These are phyloP conservation scores for Abscondita cerata DNA, from an alignment of 2,888 invertebrate genomes.

Conservation along the genomic window DNA sequence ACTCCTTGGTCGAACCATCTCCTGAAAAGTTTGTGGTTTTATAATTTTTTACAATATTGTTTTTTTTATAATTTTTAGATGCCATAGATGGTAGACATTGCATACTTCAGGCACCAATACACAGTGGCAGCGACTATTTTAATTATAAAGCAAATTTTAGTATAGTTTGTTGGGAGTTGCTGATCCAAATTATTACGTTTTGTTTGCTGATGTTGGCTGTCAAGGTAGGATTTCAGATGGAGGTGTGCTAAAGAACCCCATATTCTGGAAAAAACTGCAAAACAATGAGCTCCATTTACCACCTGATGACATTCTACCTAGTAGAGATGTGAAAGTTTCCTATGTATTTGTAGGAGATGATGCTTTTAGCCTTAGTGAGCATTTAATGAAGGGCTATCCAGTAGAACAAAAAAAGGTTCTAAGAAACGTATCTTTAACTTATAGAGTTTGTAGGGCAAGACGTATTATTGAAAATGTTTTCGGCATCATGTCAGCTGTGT, in stretches of 20 bases:
- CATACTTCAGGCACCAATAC: conserved; percentile 43
- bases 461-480: conserved; percentile 32
- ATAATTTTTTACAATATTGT: too few species aligned
- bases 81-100: conserved; percentile 52
- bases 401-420: conserved; percentile 38
- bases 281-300: conserved; percentile 24
- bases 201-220: conserved; percentile 49
- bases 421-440: conserved; percentile 46
- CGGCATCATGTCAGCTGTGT: too few species aligned
- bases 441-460: conserved; percentile 39
- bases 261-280: conserved; percentile 20
- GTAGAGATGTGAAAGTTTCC: conserved; percentile 19
- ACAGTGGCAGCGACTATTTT: conserved; percentile 45
- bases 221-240: conserved; percentile 50
- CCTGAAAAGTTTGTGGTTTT: too few species aligned
- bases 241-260: conserved; percentile 42
- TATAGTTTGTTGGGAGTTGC: conserved; percentile 52
- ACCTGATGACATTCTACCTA: conserved; percentile 34
- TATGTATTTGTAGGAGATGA: conserved; percentile 40
- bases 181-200: conserved; percentile 53
- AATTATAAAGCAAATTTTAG: conserved; percentile 51
- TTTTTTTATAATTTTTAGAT: too few species aligned
- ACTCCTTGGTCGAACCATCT: too few species aligned
- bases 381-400: conserved; percentile 44
- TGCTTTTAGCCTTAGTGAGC: conserved; percentile 43